A percentile compares a stretch with the other conserved stretches of the same genome.
phyloP scores from a whole-genome alignment of 37 sponge, comb jelly and placozoan genomes.

The Amphimedon queenslandica region DNA sequence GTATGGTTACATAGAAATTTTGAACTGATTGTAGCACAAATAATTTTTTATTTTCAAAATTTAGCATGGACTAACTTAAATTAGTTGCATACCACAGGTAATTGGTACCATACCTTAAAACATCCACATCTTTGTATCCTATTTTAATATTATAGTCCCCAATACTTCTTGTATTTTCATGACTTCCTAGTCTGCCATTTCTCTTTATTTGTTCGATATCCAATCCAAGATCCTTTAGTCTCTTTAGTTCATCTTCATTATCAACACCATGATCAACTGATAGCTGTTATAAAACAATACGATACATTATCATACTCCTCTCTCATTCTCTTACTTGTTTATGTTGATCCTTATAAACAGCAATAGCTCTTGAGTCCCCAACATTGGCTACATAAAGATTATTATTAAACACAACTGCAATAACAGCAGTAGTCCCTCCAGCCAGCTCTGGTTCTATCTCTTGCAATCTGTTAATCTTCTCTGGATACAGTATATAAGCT shows the following conservation, averaged over 20 bases:
- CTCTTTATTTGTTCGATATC: slow-evolving; percentile 48
- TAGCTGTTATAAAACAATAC: slow-evolving; percentile 48
- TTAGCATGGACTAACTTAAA: too few species aligned
- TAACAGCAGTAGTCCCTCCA: slow-evolving; percentile 83
- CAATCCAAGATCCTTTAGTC: slow-evolving; percentile 65
- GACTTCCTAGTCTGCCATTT: slow-evolving; percentile 73
- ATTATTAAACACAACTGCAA: slow-evolving; percentile 66
- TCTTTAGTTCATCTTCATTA: slow-evolving; percentile 77
- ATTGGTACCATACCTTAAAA: too few species aligned
- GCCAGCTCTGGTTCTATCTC: slow-evolving; percentile 44
- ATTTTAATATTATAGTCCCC: slow-evolving; percentile 89
- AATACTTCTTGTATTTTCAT: slow-evolving; percentile 90
- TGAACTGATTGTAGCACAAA: too few species aligned
- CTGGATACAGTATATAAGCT: slow-evolving; percentile 68
- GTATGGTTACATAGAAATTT: too few species aligned
- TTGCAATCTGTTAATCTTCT: slow-evolving; percentile 57
- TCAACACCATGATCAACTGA: slow-evolving; percentile 78
- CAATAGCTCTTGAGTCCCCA: slow-evolving; percentile 85
- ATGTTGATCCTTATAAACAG: too few species aligned
- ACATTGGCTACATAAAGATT: slow-evolving; percentile 83
- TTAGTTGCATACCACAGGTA: too few species aligned
- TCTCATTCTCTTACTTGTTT: too few species aligned
- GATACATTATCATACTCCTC: too few species aligned
- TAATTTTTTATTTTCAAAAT: too few species aligned
- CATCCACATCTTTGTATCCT: slow-evolving; percentile 92